Evolutionary conservation across 2,888 invertebrate genomes (phyloP), one percentile per base, ranked within the genome.

Genomic region (Sturmia bella): DNA sequence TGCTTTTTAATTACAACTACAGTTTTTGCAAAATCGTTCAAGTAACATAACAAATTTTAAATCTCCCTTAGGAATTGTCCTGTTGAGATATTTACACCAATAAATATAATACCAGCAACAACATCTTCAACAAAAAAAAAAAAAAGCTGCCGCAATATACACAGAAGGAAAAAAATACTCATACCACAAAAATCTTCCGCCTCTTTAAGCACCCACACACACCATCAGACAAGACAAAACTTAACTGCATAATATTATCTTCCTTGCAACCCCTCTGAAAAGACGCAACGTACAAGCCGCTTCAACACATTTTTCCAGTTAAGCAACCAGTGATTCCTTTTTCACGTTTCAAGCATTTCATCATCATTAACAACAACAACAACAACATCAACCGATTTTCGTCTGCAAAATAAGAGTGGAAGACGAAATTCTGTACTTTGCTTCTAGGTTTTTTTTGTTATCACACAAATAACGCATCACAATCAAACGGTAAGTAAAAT

Each of bases 51-150:
- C 39, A 70, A 61, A 76, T 37, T 15, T 13, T 45, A 77, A 68
- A 81, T 83, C 81, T 82, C 85, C 86, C 80, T 64, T 85, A 89
- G 89, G 88, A 87, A 85, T 84, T 85, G 84, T 85, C 84, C 85
- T 70, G 86, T 84, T 85, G 86, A 85, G 85, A 76, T 86, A 86
- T 85, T 86, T 85, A 85, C 86, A 81, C 86, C 85, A 78, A 76
- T 80, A 76, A 72, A 64, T 70, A 61, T 37, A 68, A 69, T 21
- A 61, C 52, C 52, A 50, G 48, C 57, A 57, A 61, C 54, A 63
- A 37, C 68, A 52, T 3, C 59, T 80, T 69, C 68, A 80, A 78
- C 63, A 85, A 77, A n/a, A n/a, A n/a, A n/a, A n/a, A n/a, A n/a
- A n/a, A n/a, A n/a, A 74, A 85, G 73, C 83, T 68, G 84, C 80